Conservation (phyloP, 2,888 invertebrate species). For the Habroteleia sp. region DNA sequence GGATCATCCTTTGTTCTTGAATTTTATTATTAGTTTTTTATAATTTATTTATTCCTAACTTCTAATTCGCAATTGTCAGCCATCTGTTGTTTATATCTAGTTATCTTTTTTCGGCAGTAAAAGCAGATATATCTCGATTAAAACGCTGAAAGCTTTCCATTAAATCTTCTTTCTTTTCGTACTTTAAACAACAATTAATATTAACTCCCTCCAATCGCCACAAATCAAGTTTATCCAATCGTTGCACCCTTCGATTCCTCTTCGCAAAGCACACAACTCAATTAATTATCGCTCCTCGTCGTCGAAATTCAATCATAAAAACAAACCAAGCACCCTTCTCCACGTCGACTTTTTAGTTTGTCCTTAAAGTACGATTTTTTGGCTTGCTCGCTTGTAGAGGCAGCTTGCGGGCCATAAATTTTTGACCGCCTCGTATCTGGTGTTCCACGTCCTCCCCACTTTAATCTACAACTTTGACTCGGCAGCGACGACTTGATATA, state of each 20-base stretch:
- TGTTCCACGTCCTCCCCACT: conserved; percentile 55
- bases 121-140: too few species aligned
- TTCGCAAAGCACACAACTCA: conserved; percentile 38
- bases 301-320: conserved; percentile 56
- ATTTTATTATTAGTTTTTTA: too few species aligned
- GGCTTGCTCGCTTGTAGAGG: conserved; percentile 28
- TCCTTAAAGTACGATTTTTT: conserved; percentile 52
- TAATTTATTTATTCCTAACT: too few species aligned
- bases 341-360: conserved; percentile 5
- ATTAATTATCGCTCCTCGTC: conserved; percentile 50
- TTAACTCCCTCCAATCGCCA: conserved; percentile 14
- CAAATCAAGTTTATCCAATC: conserved; percentile 47
- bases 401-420: conserved; percentile 51
- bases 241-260: conserved; percentile 28
- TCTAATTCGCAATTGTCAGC: too few species aligned
- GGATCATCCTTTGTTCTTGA: too few species aligned
- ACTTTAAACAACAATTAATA: conserved; percentile 27
- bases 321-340: conserved; percentile 31
- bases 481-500: conserved; percentile 61
- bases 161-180: neutral
- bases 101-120: too few species aligned
- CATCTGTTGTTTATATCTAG: too few species aligned
- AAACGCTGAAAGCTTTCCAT: too few species aligned
- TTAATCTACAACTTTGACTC: conserved; percentile 64
- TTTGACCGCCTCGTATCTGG: conserved; percentile 56